phyloP scores from a whole-genome alignment of 2,113 vertebrate genomes.

The Microtus montanus region DNA sequence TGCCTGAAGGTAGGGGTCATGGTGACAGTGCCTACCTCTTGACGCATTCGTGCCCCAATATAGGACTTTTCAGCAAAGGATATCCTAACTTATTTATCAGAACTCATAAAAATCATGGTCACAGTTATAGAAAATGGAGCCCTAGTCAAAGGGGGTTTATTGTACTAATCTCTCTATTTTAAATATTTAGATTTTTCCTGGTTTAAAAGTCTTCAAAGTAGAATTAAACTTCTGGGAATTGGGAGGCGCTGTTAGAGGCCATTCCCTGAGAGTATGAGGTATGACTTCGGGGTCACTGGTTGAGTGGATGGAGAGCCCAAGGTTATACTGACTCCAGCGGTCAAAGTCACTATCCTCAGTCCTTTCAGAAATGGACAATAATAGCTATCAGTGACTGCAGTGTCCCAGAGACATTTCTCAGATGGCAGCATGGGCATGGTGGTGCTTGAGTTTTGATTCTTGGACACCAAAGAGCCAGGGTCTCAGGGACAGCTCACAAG shows the following conservation, averaged over 20 bases:
- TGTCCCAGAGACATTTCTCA: not conserved
- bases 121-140: not conserved
- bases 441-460: not conserved
- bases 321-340: not conserved
- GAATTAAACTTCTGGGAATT: not conserved
- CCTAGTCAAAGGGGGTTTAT: not conserved
- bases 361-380: not conserved
- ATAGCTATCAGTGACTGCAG: not conserved
- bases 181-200: not conserved
- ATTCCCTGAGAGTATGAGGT: not conserved
- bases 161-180: not conserved
- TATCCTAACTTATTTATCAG: not conserved
- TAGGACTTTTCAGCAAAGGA: not conserved
- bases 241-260: not conserved
- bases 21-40: not conserved
- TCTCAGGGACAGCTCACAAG: not conserved
- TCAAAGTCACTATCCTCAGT: not conserved
- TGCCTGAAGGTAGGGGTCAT: not conserved
- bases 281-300: not conserved
- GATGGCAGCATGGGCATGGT: no score
- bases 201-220: not conserved
- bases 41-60: not conserved
- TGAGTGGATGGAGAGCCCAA: not conserved
- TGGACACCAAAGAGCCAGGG: not conserved
- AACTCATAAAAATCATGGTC: not conserved